Evolutionary conservation across 2,797 vertebrate genomes (phyloP), one percentile per base, ranked within the genome.

Genomic region (Harpagifer antarcticus): DNA sequence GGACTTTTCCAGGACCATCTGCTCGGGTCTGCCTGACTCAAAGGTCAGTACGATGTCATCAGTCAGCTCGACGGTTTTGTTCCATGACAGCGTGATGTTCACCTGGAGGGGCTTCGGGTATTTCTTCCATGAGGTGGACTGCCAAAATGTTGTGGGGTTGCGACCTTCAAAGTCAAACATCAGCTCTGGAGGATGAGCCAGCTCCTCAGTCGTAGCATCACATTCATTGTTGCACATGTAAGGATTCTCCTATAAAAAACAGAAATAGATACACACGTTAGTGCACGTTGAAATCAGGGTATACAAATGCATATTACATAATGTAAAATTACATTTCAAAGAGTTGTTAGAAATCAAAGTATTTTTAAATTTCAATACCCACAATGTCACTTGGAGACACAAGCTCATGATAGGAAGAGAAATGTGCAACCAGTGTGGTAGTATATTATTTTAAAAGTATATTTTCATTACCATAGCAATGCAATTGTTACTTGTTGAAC

Each of bases 161-260:
- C 98, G 96, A 85, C 98, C 98, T 93, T 99, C 98, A 1, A 97
- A 95, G 93, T 99, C 98, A 9, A 99, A 99, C 98, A 99, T 99
- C 88, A 99, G 84, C 63, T 98, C 96, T 0, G 97, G 96, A 58
- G 98, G 98, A 87, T 99, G 98, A 65, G 98, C 98, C 89, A 99
- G 90, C 83, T 99, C 98, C 0, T 97, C 96, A 2, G 98, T 99
- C 69, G 91, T 89, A 0, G 98, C 97, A 8, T 99, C 98, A 76
- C 98, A 99, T 91, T 99, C 98, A 4, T 99, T 99, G 95, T 99
- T 99, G 94, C 98, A 99, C 98, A 99, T 99, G 87, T 99, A 99
- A 31, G 98, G 98, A 92, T 99, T 99, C 73, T 98, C 98, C 98
- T 99, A 42, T 37, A 56, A 17, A 79, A 42, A 37, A 37, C 7